Conservation (phyloP, 2,797 vertebrate species). For the Kryptolebias ocellatus region DNA sequence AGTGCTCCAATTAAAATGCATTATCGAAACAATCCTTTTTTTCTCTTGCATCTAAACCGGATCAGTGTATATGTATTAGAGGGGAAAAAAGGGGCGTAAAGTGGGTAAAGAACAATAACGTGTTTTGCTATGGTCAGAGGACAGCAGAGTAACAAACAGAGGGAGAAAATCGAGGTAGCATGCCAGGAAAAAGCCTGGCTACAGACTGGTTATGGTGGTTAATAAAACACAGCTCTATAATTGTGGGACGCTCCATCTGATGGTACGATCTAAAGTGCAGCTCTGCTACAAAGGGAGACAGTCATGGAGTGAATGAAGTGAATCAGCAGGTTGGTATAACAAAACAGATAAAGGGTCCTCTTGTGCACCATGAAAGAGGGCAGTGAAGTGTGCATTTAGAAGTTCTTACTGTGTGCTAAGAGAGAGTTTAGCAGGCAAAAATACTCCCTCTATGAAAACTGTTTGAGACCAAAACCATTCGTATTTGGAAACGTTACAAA, state of each 20-base stretch:
- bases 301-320: slow-evolving; percentile 68
- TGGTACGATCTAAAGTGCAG: slow-evolving; percentile 64
- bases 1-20: slow-evolving; percentile 73
- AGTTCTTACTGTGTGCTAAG: slow-evolving; percentile 51
- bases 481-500: not conserved
- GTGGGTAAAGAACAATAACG: slow-evolving; percentile 42
- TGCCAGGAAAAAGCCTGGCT: slow-evolving; percentile 59
- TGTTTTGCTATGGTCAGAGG: slow-evolving; percentile 33
- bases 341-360: slow-evolving; percentile 66
- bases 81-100: slow-evolving; percentile 53
- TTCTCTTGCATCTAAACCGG: slow-evolving; percentile 65
- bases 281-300: slow-evolving; percentile 63
- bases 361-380: slow-evolving; percentile 64
- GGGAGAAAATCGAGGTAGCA: slow-evolving; percentile 44
- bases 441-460: slow-evolving; percentile 11
- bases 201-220: slow-evolving; percentile 69
- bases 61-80: slow-evolving; percentile 70
- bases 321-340: slow-evolving; percentile 59
- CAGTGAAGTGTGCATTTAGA: slow-evolving; percentile 63
- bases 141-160: slow-evolving; percentile 23
- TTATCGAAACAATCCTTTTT: slow-evolving; percentile 66
- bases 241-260: slow-evolving; percentile 71
- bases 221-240: slow-evolving; percentile 73
- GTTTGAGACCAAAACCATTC: no score
- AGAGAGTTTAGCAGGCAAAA: slow-evolving; percentile 40